Conservation (phyloP, 2,797 vertebrate genomes). For the Falco naumanni region DNA sequence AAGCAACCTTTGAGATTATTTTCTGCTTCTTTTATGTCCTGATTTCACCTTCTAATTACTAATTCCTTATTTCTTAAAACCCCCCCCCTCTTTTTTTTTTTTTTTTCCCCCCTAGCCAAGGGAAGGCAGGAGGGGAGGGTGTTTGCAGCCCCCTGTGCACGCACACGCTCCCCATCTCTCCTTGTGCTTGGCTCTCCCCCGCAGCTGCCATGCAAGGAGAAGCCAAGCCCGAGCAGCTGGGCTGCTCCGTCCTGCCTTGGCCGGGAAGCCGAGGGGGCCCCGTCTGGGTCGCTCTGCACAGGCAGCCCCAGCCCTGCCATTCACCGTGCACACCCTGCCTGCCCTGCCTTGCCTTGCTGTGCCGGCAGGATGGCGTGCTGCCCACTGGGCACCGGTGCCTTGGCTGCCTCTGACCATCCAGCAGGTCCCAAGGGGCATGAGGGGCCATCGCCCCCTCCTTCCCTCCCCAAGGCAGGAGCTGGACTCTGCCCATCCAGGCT, state of each 20-base stretch:
- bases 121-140: not conserved
- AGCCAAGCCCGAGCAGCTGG: constrained; percentile 69
- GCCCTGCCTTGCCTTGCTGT: no score
- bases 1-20: constrained; percentile 31
- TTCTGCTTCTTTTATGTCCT: constrained; percentile 50
- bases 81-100: no score
- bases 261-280: constrained; percentile 71
- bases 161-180: not conserved
- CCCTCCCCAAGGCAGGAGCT: not conserved
- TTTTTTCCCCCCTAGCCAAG: not conserved
- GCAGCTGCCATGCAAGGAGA: constrained; percentile 59
- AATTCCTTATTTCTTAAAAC: not conserved
- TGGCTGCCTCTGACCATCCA: not conserved
- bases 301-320: constrained; percentile 40
- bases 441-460: rapidly evolving
- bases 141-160: not conserved
- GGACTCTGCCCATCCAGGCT: not conserved
- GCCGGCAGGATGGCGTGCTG: rapidly evolving
- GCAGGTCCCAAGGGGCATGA: rapidly evolving
- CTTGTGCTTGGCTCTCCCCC: constrained; percentile 37
- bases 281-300: constrained; percentile 49
- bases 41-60: constrained; percentile 62
- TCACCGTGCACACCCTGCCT: not conserved
- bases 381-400: not conserved
- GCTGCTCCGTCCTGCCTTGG: constrained; percentile 73